phyloP scores from a whole-genome alignment of 2,888 invertebrate species.

The Eupithecia centaureata region DNA sequence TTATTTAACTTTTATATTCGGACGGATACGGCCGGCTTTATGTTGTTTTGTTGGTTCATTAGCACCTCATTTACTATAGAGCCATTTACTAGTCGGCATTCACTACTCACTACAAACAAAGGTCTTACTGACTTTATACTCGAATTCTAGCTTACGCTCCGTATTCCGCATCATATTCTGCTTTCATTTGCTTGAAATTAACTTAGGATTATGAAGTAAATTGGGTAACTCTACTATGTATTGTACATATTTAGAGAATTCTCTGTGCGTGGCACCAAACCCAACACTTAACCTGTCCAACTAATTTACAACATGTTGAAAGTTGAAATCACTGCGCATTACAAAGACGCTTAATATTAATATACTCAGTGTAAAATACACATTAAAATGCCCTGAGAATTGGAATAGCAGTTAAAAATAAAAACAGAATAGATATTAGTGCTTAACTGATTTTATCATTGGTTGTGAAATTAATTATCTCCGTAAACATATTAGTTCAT shows the following conservation, averaged over 20 bases:
- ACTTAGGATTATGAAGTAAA: neutral
- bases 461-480: conserved; percentile 35
- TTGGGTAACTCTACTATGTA: neutral
- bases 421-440: conserved; percentile 34
- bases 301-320: conserved; percentile 22
- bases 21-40: conserved; percentile 7
- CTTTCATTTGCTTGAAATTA: neutral
- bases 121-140: neutral
- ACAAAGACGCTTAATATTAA: conserved; percentile 17
- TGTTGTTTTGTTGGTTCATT: conserved; percentile 24
- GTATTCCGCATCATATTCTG: neutral
- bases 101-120: neutral
- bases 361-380: conserved; percentile 25
- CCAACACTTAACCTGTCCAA: conserved; percentile 9
- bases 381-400: conserved; percentile 32
- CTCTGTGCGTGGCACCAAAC: conserved; percentile 13
- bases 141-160: neutral
- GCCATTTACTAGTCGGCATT: neutral
- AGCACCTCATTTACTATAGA: conserved; percentile 7
- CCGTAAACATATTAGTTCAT: conserved; percentile 34
- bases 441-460: conserved; percentile 32
- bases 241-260: neutral
- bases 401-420: conserved; percentile 29
- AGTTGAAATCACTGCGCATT: conserved; percentile 16
- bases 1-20: conserved; percentile 27